A percentile compares a stretch with the other conserved stretches of the same genome.
These are phyloP conservation scores for Prionace glauca DNA, from an alignment of 2,797 vertebrate genomes.

Conservation along the genomic window DNA sequence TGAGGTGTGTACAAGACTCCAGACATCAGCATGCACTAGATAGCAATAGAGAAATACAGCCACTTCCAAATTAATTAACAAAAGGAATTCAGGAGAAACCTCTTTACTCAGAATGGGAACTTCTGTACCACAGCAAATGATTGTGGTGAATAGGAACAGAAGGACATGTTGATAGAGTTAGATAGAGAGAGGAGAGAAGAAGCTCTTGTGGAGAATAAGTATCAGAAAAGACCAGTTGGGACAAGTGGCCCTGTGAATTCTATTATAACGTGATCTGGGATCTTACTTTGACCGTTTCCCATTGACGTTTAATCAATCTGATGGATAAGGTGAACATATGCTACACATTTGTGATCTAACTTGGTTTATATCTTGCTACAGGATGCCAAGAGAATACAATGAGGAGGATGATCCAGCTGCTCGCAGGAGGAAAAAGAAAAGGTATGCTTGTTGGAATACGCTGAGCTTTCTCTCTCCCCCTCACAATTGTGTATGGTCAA, in stretches of 20 bases:
- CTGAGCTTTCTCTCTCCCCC: too few species aligned
- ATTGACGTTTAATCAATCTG: neutral
- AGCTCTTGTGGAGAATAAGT: neutral
- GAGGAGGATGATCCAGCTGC: constrained; percentile 97
- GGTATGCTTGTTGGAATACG: constrained; percentile 54
- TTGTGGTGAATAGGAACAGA: neutral
- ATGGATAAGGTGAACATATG: neutral
- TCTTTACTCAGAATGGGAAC: neutral
- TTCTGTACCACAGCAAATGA: neutral
- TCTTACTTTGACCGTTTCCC: neutral
- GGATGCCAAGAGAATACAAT: constrained; percentile 97
- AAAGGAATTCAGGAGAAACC: neutral
- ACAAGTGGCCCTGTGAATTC: neutral
- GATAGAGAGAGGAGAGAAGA: neutral
- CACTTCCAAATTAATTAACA: neutral
- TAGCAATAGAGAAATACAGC: neutral
- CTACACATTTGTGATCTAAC: neutral
- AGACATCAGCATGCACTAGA: neutral
- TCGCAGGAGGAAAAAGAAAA: constrained; percentile 93
- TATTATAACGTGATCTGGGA: neutral
- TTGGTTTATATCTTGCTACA: constrained; percentile 46
- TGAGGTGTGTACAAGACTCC: too few species aligned
- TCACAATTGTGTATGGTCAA: neutral
- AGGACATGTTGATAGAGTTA: neutral
- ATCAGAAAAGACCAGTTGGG: neutral